Percentiles rank a stretch among this genome's conserved stretches.
These are phyloP conservation scores for Oligia fasciuncula DNA, from an alignment of 2,888 invertebrate genomes.

Conservation along the genomic window DNA sequence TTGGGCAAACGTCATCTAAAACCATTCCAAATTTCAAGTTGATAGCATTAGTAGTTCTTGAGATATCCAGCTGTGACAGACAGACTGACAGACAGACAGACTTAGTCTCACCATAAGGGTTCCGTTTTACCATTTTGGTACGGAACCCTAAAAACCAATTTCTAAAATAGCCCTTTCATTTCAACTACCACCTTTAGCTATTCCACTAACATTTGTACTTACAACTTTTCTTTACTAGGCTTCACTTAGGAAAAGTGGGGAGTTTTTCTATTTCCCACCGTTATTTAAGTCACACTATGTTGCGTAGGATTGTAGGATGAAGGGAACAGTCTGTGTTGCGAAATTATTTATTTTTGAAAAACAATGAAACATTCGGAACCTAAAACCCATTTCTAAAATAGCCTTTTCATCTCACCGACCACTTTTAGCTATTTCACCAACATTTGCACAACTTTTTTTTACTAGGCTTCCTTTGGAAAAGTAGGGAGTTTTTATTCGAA, in stretches of 20 bases:
- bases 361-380: background rate
- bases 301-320: too few species aligned
- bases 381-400: background rate
- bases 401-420: background rate
- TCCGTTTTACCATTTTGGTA: too few species aligned
- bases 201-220: background rate
- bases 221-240: background rate
- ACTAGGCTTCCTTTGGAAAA: background rate
- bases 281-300: background rate
- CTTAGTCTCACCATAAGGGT: too few species aligned
- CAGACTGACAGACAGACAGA: too few species aligned
- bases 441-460: background rate
- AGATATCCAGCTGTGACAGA: too few species aligned
- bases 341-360: background rate
- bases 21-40: too few species aligned
- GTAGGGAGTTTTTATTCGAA: background rate
- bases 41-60: too few species aligned
- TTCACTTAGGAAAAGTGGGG: background rate
- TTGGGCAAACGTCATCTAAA: too few species aligned
- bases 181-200: too few species aligned
- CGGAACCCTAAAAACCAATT: too few species aligned
- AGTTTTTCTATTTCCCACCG: background rate
- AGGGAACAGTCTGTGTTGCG: background rate
- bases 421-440: background rate
- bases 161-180: too few species aligned